A percentile compares a stretch with the other conserved stretches of the same genome.
Conservation (phyloP, 2,888 invertebrate species). For the Lochmaea crataegi region DNA sequence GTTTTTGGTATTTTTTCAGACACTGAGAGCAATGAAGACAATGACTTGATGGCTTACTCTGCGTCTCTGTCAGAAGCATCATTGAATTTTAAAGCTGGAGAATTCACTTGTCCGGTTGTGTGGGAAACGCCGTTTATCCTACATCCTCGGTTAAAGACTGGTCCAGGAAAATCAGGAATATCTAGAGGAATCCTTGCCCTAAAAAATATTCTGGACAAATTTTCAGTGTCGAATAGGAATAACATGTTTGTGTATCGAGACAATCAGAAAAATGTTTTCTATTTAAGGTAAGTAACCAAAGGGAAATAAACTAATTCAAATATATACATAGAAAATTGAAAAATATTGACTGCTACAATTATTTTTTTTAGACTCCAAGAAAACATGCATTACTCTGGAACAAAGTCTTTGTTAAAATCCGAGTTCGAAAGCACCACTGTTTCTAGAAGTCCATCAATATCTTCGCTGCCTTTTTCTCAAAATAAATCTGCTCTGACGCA, state of each 20-base stretch:
- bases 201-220: slow-evolving; percentile 74
- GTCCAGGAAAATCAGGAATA: slow-evolving; percentile 71
- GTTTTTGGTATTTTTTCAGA: slow-evolving; percentile 35
- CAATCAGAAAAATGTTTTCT: slow-evolving; percentile 72
- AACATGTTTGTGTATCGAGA: slow-evolving; percentile 85
- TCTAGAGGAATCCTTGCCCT: slow-evolving; percentile 74
- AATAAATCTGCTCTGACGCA: slow-evolving; percentile 57
- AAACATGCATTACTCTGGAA: slow-evolving; percentile 58
- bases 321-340: too few species aligned
- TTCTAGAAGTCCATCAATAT: slow-evolving; percentile 68
- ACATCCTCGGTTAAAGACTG: slow-evolving; percentile 77
- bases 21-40: slow-evolving; percentile 59
- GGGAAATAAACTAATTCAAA: too few species aligned
- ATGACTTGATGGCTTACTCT: slow-evolving; percentile 54
- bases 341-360: too few species aligned
- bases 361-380: slow-evolving; percentile 63
- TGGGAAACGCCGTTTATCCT: slow-evolving; percentile 77
- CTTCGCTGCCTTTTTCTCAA: slow-evolving; percentile 64
- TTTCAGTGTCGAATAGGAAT: slow-evolving; percentile 77
- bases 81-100: slow-evolving; percentile 71
- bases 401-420: slow-evolving; percentile 55
- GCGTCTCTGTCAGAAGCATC: slow-evolving; percentile 63
- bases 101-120: slow-evolving; percentile 79
- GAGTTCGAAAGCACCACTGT: slow-evolving; percentile 63
- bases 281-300: slow-evolving; percentile 61